Conservation (phyloP, 2,888 invertebrate genomes). For the Callyntrura guangdongensis region DNA sequence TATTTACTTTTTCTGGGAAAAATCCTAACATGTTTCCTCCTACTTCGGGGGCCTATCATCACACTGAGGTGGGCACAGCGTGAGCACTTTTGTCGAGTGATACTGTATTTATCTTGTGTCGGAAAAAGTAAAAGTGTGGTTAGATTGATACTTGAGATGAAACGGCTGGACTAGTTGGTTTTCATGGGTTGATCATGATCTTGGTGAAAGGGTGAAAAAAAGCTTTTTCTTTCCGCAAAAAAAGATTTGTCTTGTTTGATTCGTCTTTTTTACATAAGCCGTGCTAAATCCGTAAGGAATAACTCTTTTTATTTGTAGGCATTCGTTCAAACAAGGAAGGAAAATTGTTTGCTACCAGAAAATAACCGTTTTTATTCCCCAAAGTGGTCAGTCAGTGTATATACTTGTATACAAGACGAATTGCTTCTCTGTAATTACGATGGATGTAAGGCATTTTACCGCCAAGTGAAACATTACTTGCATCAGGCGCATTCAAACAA, state of each 20-base stretch:
- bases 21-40: neutral
- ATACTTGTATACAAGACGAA: constrained; percentile 16
- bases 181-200: neutral
- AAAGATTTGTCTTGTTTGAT: neutral
- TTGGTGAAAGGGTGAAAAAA: constrained; percentile 25
- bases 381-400: neutral
- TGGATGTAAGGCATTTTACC: constrained; percentile 5
- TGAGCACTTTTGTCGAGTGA: constrained; percentile 21
- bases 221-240: neutral
- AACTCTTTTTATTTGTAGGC: neutral
- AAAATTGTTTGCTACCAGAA: constrained; percentile 1
- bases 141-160: constrained; percentile 17
- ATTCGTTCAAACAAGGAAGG: neutral
- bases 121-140: neutral
- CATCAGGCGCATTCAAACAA: constrained; percentile 55
- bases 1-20: neutral
- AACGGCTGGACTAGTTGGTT: neutral
- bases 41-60: neutral
- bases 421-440: constrained; percentile 36
- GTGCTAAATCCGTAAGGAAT: constrained; percentile 2
- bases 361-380: neutral
- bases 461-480: constrained; percentile 59
- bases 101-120: constrained; percentile 20
- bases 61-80: neutral
- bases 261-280: constrained; percentile 14